A percentile compares a stretch with the other conserved stretches of the same genome.
Evolutionary conservation across 2,797 vertebrate species (phyloP).

Genomic region (Poliocrania exsul): DNA sequence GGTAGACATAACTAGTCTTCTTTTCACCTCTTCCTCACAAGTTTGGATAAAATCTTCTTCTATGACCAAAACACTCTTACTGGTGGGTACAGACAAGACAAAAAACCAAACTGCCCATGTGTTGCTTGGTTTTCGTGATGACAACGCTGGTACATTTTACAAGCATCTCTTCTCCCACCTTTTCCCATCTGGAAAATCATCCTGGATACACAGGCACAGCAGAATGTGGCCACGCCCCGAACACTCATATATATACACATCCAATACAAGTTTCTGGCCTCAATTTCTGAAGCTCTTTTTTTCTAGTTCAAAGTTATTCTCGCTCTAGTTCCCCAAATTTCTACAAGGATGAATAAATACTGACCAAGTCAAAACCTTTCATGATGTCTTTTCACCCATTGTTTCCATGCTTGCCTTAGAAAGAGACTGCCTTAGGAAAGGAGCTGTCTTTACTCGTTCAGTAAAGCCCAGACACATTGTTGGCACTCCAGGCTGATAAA

Average conservation of each 20-base stretch:
- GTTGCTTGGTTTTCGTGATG: background rate
- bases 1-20: background rate
- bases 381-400: background rate
- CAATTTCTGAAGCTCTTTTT: background rate
- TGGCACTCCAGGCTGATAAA: constrained; percentile 25
- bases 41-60: background rate
- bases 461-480: constrained; percentile 10
- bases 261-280: background rate
- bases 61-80: background rate
- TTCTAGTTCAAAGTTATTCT: background rate
- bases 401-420: constrained; percentile 9
- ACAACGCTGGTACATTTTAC: background rate
- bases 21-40: background rate
- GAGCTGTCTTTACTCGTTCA: constrained; percentile 5
- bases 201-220: background rate
- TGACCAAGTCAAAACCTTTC: background rate
- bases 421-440: constrained; percentile 25
- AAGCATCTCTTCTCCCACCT: background rate
- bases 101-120: background rate
- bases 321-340: background rate
- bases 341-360: background rate
- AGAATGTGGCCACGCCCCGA: background rate
- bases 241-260: background rate
- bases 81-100: background rate
- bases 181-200: background rate